Conservation (phyloP, 2,113 vertebrate genomes). For the Cariama cristata region DNA sequence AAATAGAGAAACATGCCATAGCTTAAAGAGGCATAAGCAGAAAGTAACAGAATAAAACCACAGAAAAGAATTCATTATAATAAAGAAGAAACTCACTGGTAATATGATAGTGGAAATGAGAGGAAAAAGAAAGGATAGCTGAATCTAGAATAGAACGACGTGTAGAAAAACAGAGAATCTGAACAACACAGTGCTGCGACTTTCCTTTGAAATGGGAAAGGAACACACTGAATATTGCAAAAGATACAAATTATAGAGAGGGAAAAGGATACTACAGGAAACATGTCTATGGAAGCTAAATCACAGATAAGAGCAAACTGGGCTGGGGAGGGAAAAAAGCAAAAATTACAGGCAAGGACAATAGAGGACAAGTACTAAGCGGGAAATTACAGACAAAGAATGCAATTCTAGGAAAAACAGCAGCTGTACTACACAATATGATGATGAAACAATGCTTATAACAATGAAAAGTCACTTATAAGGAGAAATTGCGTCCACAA, state of each 20-base stretch:
- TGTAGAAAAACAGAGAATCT: not conserved
- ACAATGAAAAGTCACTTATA: constrained; percentile 17
- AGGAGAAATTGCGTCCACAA: not conserved
- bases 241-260: not conserved
- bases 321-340: not conserved
- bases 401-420: not conserved
- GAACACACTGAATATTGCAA: not conserved
- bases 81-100: not conserved
- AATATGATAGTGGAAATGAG: not conserved
- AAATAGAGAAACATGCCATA: not conserved
- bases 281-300: not conserved
- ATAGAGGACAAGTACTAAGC: not conserved
- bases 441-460: not conserved
- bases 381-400: not conserved
- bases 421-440: not conserved
- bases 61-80: not conserved
- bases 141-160: not conserved
- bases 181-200: not conserved
- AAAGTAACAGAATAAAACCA: not conserved
- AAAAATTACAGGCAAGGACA: constrained; percentile 12
- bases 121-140: not conserved
- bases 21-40: not conserved
- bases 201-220: not conserved
- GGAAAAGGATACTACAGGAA: not conserved
- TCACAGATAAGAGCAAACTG: not conserved